Base-by-base conservation (phyloP, 2,113 vertebrate genomes). In the Triplophysa dalaica region DNA sequence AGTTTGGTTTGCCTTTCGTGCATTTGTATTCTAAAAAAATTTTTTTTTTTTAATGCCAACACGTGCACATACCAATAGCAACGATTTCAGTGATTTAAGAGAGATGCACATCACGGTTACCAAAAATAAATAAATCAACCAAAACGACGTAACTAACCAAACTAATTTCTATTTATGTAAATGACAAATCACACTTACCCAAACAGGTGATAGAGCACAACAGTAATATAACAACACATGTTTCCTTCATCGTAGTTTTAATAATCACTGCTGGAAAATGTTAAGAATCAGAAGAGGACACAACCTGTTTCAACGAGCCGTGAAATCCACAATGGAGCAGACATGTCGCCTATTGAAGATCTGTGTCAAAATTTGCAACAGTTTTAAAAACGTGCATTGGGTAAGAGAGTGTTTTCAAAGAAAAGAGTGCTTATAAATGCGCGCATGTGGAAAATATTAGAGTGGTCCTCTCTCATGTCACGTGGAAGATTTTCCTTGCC, bases 361-460 rank as follows among this genome's bases (percentile, higher is more conserved):
- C 54, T 56, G 33, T 24, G 60, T 19, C 38, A 60, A 67, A 19
- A 45, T 70, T 56, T 33, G 16, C 19, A 9, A n/a, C 16, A 12
- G 61, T 52, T n/a, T 58, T 14, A 21, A 22, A 56, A 29, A 10
- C 21, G 9, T 70, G 65, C 80, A 38, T 88, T 89, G 87, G 62
- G 83, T 68, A 89, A 75, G 89, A 54, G 67, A 54, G 72, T 80
- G 81, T 81, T 83, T 81, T 61, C 78, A 87, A 87, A 88, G 79
- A 68, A 54, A 82, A 52, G 68, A 85, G 81, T 87, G 73, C 76
- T 85, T 77, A 85, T 82, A 60, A 78, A 73, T 67, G 58, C 81
- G 80, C 85, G 78, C 92, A 93, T 88, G 87, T 93, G 93, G 91
- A 91, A 93, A 87, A 85, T 84, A 92, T 91, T 92, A 91, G 74